Conservation (phyloP, 35 echinoderm and acorn worm species). For the Acanthaster planci region DNA sequence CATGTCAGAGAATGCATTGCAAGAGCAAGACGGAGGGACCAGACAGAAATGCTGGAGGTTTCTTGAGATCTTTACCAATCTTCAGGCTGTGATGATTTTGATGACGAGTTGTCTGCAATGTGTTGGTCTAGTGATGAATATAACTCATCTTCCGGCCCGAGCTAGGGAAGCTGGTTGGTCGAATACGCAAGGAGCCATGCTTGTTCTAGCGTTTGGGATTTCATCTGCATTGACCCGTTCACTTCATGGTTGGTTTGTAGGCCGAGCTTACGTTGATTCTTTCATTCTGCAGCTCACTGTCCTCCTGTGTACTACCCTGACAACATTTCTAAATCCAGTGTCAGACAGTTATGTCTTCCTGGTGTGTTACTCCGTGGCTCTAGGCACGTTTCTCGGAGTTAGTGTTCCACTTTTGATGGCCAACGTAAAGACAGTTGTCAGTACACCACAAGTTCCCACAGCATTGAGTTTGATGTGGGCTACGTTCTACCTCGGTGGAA, state of each 20-base stretch:
- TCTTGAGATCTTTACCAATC: slow-evolving; percentile 1
- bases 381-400: neutral
- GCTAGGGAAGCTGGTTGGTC: neutral
- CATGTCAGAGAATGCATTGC: too few relatives aligned
- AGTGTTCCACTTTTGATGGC: neutral
- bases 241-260: slow-evolving; percentile 31
- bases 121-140: neutral
- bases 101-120: neutral
- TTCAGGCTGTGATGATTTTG: neutral
- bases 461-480: neutral
- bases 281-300: neutral
- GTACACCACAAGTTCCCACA: neutral
- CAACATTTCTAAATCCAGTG: neutral
- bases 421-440: neutral
- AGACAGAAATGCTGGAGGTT: neutral
- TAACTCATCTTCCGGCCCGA: neutral
- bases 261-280: neutral
- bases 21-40: neutral
- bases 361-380: neutral
- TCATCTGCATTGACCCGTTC: neutral
- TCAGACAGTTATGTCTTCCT: neutral
- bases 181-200: neutral
- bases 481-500: neutral
- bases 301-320: neutral
- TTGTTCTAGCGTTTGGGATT: slow-evolving; percentile 5